Evolutionary conservation across 2,888 invertebrate species (phyloP).

Genomic region (Seira sanloemensis): DNA sequence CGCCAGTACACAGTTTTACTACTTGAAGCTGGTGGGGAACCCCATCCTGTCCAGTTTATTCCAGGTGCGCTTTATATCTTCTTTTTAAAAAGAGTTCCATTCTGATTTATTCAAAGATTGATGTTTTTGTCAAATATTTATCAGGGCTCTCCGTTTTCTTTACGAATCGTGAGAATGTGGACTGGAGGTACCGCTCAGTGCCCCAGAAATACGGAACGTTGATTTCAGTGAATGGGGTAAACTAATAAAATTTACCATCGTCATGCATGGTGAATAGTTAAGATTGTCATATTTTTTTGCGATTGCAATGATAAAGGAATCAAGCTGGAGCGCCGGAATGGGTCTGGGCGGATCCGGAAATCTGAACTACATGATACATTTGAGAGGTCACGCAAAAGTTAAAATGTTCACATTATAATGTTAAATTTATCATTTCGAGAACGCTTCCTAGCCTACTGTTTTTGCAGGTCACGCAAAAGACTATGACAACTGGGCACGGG

Average conservation of each 20-base stretch:
- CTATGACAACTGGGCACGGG: conserved; percentile 37
- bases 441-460: too few relatives aligned
- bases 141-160: conserved; percentile 57
- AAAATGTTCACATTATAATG: too few relatives aligned
- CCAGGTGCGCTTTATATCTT: conserved; percentile 21
- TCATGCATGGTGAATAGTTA: neutral
- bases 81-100: conserved; percentile 56
- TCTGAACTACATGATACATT: conserved; percentile 57
- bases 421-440: too few relatives aligned
- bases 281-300: neutral
- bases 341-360: conserved; percentile 56
- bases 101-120: conserved; percentile 57
- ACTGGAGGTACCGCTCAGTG: conserved; percentile 65
- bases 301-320: conserved; percentile 19
- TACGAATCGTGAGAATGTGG: conserved; percentile 50
- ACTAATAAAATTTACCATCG: neutral
- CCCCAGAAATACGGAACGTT: conserved; percentile 41
- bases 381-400: conserved; percentile 29
- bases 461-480: neutral
- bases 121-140: too few relatives aligned
- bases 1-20: neutral
- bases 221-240: conserved; percentile 45
- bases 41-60: neutral
- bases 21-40: neutral
- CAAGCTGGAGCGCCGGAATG: conserved; percentile 26